A percentile compares a stretch with the other conserved stretches of the same genome.
phyloP scores from a whole-genome alignment of 1,140 invertebrate genomes.

The Ephestia elutella region DNA sequence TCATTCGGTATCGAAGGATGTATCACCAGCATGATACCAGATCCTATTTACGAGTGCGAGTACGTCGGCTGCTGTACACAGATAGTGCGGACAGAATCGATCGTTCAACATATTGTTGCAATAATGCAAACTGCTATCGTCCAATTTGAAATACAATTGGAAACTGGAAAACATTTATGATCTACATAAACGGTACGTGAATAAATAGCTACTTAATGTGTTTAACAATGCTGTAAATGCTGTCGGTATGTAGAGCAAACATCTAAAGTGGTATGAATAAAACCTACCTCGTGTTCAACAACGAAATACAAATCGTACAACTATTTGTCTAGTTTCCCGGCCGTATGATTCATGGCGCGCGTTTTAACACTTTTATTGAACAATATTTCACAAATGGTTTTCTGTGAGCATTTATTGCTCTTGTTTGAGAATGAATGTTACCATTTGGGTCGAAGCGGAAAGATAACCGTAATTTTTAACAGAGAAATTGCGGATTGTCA shows the following conservation, averaged over 20 bases:
- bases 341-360: background rate
- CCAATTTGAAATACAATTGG: slow-evolving; percentile 14
- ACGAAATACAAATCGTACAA: background rate
- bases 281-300: background rate
- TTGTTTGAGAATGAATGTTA: background rate
- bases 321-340: background rate
- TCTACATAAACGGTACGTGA: no score
- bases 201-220: background rate
- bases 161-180: background rate
- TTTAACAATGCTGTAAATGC: background rate
- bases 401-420: background rate
- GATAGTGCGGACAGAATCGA: slow-evolving; percentile 31
- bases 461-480: slow-evolving; percentile 25
- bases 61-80: slow-evolving; percentile 35
- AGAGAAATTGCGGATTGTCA: slow-evolving; percentile 30
- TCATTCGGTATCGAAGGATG: slow-evolving; percentile 52
- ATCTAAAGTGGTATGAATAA: background rate
- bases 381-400: slow-evolving; percentile 1
- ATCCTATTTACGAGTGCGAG: slow-evolving; percentile 53
- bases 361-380: background rate
- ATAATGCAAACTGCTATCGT: slow-evolving; percentile 24
- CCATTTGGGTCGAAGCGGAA: slow-evolving; percentile 13
- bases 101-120: slow-evolving; percentile 34
- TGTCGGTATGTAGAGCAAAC: no score
- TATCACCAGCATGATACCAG: slow-evolving; percentile 45